Evolutionary conservation across 1,140 invertebrate genomes (phyloP), one percentile per base, ranked within the genome.

Genomic region (Magallana angulata): DNA sequence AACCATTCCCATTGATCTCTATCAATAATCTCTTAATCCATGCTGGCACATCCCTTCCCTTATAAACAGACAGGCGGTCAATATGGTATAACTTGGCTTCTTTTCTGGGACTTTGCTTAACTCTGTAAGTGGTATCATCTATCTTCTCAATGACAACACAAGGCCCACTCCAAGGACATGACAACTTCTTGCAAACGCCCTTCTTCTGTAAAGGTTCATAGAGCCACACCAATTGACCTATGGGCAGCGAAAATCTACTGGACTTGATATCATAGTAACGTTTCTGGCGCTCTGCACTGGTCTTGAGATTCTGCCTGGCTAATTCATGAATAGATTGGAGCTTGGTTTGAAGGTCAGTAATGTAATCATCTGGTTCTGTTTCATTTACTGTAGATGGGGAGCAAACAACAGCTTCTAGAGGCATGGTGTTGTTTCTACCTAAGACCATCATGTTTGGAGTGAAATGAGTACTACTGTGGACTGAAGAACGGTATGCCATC

Each of bases 381-480:
- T 80, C 62, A 3, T 8, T 56, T 68, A 57, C n/a, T 80, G 48
- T 62, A 18, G 14, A 16, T 9, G 84, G 83, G 9, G 56, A 56
- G 1, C 68, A 60, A 14, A 85, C 82, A 30, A 84, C 59, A 7
- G 84, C 84, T 85, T 85, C 57, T 11, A 89, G 56, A 12, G 90
- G 24, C 1, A 24, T 24, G 12, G 62, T 12, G 48, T 90, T 48
- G 64, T 92, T 88, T 84, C 87, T 60, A 6, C 87, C 91, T 5
- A 92, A 89, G 11, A 91, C 76, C 71, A 93, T 81, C 24, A 30
- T 85, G n/a, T 90, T 87, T 18, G 91, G 92, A 9, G 92, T 90
- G 1, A 87, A 57, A 56, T 87, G 59, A 0, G 90, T 91, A 14
- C 82, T 87, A 11, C 83, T 56, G 64, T 92, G 85, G 12, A 89